Conservation (phyloP, 2,113 vertebrate genomes). For the Atherinomorus stipes region DNA sequence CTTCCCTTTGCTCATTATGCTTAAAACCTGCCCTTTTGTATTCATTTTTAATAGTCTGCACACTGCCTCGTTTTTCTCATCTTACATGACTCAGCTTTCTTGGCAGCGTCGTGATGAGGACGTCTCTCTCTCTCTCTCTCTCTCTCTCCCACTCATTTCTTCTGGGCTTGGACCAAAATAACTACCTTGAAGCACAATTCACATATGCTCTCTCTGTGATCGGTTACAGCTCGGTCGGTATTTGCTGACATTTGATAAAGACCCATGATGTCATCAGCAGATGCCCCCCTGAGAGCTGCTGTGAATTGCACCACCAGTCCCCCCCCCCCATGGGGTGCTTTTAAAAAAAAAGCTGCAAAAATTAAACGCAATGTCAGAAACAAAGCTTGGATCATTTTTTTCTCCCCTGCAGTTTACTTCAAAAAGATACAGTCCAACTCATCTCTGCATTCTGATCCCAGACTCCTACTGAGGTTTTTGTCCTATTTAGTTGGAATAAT, state of each 20-base stretch:
- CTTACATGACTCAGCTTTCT: slow-evolving; percentile 82
- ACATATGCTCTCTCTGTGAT: slow-evolving; percentile 36
- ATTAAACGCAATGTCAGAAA: background rate
- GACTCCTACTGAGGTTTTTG: background rate
- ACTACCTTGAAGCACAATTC: slow-evolving; percentile 37
- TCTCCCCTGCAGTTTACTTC: background rate
- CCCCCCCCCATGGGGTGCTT: no score
- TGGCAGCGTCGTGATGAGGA: slow-evolving; percentile 64
- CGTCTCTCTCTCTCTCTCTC: slow-evolving; percentile 21
- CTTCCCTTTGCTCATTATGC: slow-evolving; percentile 16
- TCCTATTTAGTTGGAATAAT: background rate
- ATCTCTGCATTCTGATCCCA: background rate
- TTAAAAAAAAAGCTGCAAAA: slow-evolving; percentile 1
- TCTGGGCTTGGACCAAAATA: slow-evolving; percentile 35
- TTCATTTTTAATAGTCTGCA: slow-evolving; percentile 52
- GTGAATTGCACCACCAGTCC: background rate
- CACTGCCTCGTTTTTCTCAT: slow-evolving; percentile 39
- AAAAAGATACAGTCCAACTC: background rate
- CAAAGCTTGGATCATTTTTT: background rate
- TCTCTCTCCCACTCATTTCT: slow-evolving; percentile 45
- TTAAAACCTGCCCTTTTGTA: slow-evolving; percentile 23
- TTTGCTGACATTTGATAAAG: slow-evolving; percentile 41
- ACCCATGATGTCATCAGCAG: slow-evolving; percentile 21
- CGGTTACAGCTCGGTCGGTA: slow-evolving; percentile 29
- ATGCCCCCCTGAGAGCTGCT: slow-evolving; percentile 1